phyloP scores from a whole-genome alignment of 2,113 vertebrate species.

The Monarcha castaneiventris region DNA sequence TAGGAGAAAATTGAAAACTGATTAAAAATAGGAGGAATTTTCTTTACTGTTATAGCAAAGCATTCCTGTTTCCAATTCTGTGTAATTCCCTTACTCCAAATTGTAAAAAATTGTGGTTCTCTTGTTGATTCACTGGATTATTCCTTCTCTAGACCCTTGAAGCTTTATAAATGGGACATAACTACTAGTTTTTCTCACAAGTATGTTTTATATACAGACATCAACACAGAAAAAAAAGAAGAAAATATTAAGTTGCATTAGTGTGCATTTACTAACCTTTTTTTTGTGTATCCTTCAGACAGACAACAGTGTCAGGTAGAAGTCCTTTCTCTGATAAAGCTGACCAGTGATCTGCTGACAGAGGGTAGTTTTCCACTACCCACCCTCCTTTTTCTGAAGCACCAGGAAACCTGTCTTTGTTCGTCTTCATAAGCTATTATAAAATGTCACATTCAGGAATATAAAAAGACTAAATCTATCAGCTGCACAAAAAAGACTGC shows the following conservation, averaged over 20 bases:
- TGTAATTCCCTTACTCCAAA: neutral
- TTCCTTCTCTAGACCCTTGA: neutral
- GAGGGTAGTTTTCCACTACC: slow-evolving; percentile 90
- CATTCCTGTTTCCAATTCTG: neutral
- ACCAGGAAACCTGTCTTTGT: slow-evolving; percentile 68
- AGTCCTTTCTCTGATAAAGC: slow-evolving; percentile 72
- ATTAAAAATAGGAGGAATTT: neutral
- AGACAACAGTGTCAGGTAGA: slow-evolving; percentile 82
- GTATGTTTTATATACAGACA: neutral
- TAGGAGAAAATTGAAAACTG: neutral
- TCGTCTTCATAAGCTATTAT: slow-evolving; percentile 70
- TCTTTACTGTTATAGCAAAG: neutral
- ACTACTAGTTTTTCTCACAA: neutral
- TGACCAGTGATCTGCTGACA: slow-evolving; percentile 72
- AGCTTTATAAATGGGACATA: neutral
- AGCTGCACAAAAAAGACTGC: neutral
- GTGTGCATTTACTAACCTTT: slow-evolving; percentile 75
- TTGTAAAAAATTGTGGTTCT: neutral
- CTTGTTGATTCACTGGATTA: neutral
- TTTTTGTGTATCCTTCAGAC: slow-evolving; percentile 73
- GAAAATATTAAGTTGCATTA: neutral
- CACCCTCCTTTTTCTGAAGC: slow-evolving; percentile 79
- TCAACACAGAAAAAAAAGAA: neutral
- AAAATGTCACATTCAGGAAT: slow-evolving; percentile 4
- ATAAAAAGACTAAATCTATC: neutral